Conservation (phyloP, 92 coral and sea anemone genomes). For the Isaurus tuberculatus region DNA sequence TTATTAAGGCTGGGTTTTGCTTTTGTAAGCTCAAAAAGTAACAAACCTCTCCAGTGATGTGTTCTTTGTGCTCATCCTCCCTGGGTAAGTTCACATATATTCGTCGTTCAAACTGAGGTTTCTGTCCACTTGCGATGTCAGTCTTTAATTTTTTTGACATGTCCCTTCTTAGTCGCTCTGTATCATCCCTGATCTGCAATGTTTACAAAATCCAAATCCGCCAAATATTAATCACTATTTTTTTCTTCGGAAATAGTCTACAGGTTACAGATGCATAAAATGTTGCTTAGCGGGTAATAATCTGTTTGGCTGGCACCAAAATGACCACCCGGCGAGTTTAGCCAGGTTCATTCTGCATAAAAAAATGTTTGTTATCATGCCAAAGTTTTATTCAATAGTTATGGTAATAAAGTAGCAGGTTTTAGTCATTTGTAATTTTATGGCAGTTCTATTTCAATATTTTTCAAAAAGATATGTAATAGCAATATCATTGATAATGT, state of each 20-base stretch:
- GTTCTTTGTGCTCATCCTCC: constrained; percentile 68
- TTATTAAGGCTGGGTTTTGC: neutral
- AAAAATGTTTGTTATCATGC: neutral
- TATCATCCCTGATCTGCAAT: constrained; percentile 65
- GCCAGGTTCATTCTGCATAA: neutral
- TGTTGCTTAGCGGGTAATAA: neutral
- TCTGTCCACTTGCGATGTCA: constrained; percentile 41
- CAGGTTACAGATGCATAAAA: neutral
- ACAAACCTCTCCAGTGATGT: constrained; percentile 71
- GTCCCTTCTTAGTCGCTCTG: constrained; percentile 62
- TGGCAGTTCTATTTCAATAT: neutral
- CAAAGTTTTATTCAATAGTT: neutral
- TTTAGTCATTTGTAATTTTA: neutral
- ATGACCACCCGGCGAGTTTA: neutral
- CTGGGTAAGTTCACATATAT: constrained; percentile 58
- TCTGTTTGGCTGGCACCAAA: neutral
- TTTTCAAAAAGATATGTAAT: neutral
- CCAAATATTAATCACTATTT: neutral
- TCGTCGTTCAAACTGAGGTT: constrained; percentile 60
- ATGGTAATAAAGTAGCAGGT: neutral
- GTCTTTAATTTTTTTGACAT: constrained; percentile 64
- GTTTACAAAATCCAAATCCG: neutral
- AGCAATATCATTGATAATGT: neutral
- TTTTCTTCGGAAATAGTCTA: neutral
- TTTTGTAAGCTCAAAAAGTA: neutral